Evolutionary conservation across 2,113 vertebrate species (phyloP), one percentile per base, ranked within the genome.

Genomic region (Lepus europaeus): DNA sequence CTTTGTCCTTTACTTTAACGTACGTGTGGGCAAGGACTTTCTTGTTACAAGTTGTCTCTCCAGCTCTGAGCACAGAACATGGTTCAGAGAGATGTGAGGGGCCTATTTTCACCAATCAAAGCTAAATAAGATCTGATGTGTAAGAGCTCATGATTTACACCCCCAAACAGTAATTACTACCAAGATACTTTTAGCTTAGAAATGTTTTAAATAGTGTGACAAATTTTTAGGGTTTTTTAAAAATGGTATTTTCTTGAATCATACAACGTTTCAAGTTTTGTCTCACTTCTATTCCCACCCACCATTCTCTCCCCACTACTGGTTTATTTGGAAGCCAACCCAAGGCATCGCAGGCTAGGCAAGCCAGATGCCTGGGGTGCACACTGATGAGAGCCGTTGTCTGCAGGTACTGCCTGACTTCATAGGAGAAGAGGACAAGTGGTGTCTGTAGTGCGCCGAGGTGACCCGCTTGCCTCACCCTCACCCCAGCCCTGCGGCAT

Each of bases 181-280:
- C 83, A 78, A 63, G 27, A 79, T 74, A 74, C 59, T 61, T 19
- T 78, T 29, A 51, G 69, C 33, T 95, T 68, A 31, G 13, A 49
- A 51, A 19, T 27, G 36, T 31, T 31, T 16, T 23, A 33, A 83
- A 59, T 56, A 73, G 59, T 61, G 36, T 45, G 45, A n/a, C 12
- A 3, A 5, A 22, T 81, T 85, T 68, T 91, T 63, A 90, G 63
- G 51, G 33, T n/a, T 86, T 91, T 36, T 3, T 19, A n/a, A 53
- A 91, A 92, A 33, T 83, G 20, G 6, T 72, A 66, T 89, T 87
- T 93, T 95, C 89, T 81, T 86, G 59, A 9, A 31, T 63, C 70
- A 61, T 8, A 45, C 73, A 87, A 92, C 45, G 9, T 39, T 74
- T 89, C 45, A 59, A 27, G 61, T 45, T 63, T 86, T 66, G 2